Evolutionary conservation across 2,888 invertebrate genomes (phyloP).

Genomic region (Zonitis immaculata): DNA sequence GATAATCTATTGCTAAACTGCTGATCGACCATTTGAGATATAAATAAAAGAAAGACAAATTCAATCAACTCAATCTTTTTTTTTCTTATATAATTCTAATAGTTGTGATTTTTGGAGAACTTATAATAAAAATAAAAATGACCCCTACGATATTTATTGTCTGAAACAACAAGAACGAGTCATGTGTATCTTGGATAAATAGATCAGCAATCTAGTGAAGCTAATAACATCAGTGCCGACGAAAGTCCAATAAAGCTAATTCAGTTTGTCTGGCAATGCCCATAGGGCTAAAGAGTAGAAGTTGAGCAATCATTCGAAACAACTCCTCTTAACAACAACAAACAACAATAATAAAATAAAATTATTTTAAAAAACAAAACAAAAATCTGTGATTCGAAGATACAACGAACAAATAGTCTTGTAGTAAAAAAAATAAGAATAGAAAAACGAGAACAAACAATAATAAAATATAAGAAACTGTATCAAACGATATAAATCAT

Average conservation of each 20-base stretch:
- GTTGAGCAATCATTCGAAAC: conserved; percentile 33
- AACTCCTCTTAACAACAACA: conserved; percentile 7
- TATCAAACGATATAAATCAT: conserved; percentile 34
- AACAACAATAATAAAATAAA: neutral
- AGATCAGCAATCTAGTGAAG: conserved; percentile 45
- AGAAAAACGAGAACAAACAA: conserved; percentile 21
- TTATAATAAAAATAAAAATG: neutral
- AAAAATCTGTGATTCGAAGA: neutral
- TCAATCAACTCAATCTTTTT: neutral
- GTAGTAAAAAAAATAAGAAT: too few species aligned
- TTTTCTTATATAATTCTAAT: neutral
- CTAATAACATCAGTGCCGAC: conserved; percentile 45
- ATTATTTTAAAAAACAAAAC: neutral
- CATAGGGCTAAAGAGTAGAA: conserved; percentile 28
- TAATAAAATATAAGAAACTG: conserved; percentile 31
- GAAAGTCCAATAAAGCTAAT: conserved; percentile 46
- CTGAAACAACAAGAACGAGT: conserved; percentile 15
- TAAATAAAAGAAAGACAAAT: neutral
- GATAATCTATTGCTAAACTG: neutral
- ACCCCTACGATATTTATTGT: neutral
- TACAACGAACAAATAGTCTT: too few species aligned
- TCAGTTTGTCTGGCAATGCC: conserved; percentile 43
- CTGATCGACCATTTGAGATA: conserved; percentile 4
- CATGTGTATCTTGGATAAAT: conserved; percentile 42
- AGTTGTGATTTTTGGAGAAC: neutral